Percentiles rank a stretch among this genome's conserved stretches.
Evolutionary conservation across 2,888 invertebrate species (phyloP).

Genomic region (Coecobrya sp.): DNA sequence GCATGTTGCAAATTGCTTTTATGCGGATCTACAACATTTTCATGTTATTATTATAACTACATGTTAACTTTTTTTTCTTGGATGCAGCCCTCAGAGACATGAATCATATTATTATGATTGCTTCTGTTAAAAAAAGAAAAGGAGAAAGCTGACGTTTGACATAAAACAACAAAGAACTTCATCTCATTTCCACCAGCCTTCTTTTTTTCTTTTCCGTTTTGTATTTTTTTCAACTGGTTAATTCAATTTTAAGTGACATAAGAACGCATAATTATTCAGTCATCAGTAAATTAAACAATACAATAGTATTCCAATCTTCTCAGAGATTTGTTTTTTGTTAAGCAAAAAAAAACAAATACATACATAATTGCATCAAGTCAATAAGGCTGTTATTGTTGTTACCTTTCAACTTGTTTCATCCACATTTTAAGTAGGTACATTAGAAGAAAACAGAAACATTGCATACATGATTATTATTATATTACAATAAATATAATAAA

Average conservation of each 20-base stretch:
- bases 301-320: neutral
- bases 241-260: neutral
- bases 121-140: neutral
- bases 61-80: neutral
- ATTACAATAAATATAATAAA: constrained; percentile 44
- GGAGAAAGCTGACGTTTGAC: neutral
- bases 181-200: neutral
- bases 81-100: neutral
- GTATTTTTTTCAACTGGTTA: neutral
- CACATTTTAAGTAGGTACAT: constrained; percentile 8
- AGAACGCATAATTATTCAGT: neutral
- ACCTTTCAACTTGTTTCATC: neutral
- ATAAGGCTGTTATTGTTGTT: neutral
- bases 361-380: constrained; percentile 6
- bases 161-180: neutral
- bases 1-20: constrained; percentile 63
- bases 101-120: neutral
- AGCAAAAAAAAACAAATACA: neutral
- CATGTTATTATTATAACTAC: neutral
- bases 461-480: constrained; percentile 9
- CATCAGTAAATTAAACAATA: neutral
- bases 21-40: constrained; percentile 27
- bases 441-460: neutral
- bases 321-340: neutral
- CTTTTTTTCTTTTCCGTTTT: neutral